phyloP scores from a whole-genome alignment of 1,140 invertebrate species.

The Archivesica marissinica region DNA sequence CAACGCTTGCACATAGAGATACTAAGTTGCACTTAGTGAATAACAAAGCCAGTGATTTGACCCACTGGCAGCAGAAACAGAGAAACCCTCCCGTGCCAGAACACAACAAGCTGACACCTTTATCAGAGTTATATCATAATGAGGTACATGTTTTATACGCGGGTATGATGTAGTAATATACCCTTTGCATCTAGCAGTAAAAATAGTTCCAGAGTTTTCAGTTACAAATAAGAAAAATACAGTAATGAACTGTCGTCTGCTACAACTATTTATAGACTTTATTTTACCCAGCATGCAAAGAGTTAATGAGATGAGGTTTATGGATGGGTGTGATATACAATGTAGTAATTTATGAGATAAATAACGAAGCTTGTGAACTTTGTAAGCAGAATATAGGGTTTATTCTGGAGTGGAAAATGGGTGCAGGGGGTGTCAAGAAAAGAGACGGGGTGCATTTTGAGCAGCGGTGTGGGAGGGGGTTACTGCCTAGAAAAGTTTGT shows the following conservation, averaged over 20 bases:
- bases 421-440: no score
- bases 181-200: neutral
- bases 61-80: constrained; percentile 52
- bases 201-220: neutral
- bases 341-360: no score
- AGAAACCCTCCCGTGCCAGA: neutral
- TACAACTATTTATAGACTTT: neutral
- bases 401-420: no score
- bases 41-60: constrained; percentile 31
- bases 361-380: no score
- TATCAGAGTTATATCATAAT: neutral
- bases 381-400: no score
- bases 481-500: no score
- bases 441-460: no score
- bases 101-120: neutral
- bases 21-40: neutral
- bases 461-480: no score
- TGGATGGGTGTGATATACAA: no score
- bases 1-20: constrained; percentile 2
- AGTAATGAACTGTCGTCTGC: neutral
- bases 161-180: neutral
- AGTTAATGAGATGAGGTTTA: no score
- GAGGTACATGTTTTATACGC: neutral
- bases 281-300: no score
- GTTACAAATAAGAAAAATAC: neutral